A percentile compares a stretch with the other conserved stretches of the same genome.
Conservation (phyloP, 2,888 invertebrate genomes). For the Mesodorylaimus sp. region DNA sequence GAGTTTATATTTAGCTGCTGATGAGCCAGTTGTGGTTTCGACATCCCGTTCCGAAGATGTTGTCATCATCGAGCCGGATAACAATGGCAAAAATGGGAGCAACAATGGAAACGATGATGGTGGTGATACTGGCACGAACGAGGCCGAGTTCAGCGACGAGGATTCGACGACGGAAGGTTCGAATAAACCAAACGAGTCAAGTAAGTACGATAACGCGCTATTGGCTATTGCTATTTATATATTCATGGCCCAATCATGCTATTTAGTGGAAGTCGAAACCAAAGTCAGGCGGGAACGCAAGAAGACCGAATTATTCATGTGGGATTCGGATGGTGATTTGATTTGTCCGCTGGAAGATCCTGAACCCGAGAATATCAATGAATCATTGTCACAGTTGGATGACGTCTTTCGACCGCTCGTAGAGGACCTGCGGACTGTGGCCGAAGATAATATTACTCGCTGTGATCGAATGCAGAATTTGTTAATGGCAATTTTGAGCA, state of each 20-base stretch:
- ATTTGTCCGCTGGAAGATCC: not conserved
- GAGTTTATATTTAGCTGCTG: not conserved
- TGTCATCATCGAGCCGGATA: not conserved
- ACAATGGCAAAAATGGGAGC: not conserved
- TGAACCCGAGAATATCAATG: not conserved
- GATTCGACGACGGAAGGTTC: too few relatives aligned
- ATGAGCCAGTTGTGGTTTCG: not conserved
- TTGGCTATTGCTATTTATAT: too few relatives aligned
- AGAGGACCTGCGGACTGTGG: not conserved
- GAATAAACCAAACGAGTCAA: too few relatives aligned
- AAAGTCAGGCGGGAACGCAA: too few relatives aligned
- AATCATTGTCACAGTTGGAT: not conserved
- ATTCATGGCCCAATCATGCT: too few relatives aligned
- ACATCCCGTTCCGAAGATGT: not conserved
- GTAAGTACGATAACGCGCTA: too few relatives aligned
- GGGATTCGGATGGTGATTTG: not conserved
- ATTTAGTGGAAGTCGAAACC: too few relatives aligned
- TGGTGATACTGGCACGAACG: constrained; percentile 27
- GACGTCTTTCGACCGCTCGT: not conserved
- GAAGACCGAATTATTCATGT: too few relatives aligned
- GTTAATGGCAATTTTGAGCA: not conserved
- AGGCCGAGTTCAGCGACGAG: constrained; percentile 65
- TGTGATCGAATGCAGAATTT: not conserved
- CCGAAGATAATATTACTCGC: not conserved
- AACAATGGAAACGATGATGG: not conserved